phyloP scores from a whole-genome alignment of 2,113 vertebrate species.

The Tamias sibiricus region DNA sequence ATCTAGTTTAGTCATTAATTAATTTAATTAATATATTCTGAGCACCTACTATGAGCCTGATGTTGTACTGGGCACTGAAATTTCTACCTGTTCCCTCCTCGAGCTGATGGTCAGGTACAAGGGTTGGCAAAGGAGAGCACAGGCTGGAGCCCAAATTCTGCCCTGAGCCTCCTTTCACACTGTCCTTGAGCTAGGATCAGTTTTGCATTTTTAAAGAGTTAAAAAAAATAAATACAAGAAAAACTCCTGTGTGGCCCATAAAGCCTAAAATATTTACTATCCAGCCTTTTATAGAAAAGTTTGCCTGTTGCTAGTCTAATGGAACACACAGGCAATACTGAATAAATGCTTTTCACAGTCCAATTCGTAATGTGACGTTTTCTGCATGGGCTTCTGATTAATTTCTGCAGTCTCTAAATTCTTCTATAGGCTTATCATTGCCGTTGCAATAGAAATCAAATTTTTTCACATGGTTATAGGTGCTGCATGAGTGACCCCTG shows the following conservation, averaged over 20 bases:
- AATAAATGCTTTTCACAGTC: neutral
- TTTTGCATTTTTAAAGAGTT: neutral
- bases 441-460: neutral
- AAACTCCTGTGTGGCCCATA: neutral
- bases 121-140: rapidly evolving
- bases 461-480: neutral
- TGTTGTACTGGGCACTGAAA: neutral
- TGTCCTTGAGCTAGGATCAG: neutral
- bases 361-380: neutral
- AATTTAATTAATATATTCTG: neutral
- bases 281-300: neutral
- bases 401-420: neutral
- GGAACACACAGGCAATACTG: neutral
- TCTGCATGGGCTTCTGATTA: neutral
- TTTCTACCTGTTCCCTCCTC: neutral
- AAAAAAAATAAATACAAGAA: neutral
- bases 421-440: neutral
- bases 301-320: neutral
- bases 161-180: neutral
- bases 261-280: constrained; percentile 20
- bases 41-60: neutral
- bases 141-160: neutral
- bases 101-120: neutral
- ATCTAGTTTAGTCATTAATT: neutral
- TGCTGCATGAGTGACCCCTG: neutral